A percentile compares a stretch with the other conserved stretches of the same genome.
phyloP scores from a whole-genome alignment of 2,113 vertebrate species.

The Elephas maximus region DNA sequence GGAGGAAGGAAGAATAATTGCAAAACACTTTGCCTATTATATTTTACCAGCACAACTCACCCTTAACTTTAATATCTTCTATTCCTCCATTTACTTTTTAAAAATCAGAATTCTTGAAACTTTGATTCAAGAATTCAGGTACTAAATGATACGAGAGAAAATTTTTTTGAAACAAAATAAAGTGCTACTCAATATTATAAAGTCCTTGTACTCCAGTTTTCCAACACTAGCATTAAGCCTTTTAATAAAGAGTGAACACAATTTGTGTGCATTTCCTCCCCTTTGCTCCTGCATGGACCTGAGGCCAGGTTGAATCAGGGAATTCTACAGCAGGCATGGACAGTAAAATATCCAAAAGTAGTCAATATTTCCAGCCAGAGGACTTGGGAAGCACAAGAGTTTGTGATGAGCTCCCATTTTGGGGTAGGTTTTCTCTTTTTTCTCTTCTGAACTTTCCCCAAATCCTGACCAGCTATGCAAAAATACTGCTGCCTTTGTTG shows the following conservation, averaged over 20 bases:
- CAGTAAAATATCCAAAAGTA: background rate
- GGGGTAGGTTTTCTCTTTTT: background rate
- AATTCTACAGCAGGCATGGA: background rate
- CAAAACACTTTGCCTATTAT: background rate
- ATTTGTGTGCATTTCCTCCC: background rate
- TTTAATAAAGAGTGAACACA: background rate
- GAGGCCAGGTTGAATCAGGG: background rate
- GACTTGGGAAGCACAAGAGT: background rate
- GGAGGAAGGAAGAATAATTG: background rate
- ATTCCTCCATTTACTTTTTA: background rate
- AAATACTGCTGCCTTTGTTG: background rate
- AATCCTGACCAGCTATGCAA: too few relatives aligned
- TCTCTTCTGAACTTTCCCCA: too few relatives aligned
- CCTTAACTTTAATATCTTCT: background rate
- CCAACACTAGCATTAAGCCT: background rate
- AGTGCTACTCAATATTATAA: background rate
- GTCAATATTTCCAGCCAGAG: background rate
- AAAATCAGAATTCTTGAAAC: background rate
- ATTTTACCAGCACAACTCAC: background rate
- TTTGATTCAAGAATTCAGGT: background rate
- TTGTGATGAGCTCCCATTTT: background rate
- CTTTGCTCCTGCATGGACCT: background rate
- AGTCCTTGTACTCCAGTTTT: background rate
- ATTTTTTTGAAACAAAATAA: background rate
- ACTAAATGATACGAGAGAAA: background rate